A percentile compares a stretch with the other conserved stretches of the same genome.
phyloP scores from a whole-genome alignment of 2,888 invertebrate species.

The Drosophila eohydei region DNA sequence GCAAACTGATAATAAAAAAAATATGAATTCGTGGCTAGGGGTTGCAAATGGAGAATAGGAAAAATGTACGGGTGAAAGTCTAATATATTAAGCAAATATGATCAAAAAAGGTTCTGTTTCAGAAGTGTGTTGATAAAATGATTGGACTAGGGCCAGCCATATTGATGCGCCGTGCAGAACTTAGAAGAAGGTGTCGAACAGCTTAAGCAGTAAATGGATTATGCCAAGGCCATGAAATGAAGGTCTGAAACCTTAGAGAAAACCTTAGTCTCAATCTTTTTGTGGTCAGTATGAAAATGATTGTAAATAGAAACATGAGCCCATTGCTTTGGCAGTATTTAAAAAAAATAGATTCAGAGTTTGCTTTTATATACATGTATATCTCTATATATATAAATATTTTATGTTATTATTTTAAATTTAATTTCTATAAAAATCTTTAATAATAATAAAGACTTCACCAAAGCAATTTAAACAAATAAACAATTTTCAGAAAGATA shows the following conservation, averaged over 20 bases:
- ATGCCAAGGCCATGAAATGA: neutral
- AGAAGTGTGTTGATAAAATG: slow-evolving; percentile 30
- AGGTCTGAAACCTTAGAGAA: no score
- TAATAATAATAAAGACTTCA: neutral
- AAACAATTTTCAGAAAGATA: neutral
- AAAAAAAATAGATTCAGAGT: no score
- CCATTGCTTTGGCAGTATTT: no score
- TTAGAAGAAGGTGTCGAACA: neutral
- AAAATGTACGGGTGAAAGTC: slow-evolving; percentile 35
- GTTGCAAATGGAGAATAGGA: slow-evolving; percentile 39
- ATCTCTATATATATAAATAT: neutral
- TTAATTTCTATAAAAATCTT: no score
- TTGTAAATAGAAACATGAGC: no score
- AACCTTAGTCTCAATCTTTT: no score
- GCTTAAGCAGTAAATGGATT: neutral
- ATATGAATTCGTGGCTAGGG: slow-evolving; percentile 42
- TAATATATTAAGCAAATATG: slow-evolving; percentile 79
- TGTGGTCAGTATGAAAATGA: no score
- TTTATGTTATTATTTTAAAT: neutral
- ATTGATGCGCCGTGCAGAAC: slow-evolving; percentile 11
- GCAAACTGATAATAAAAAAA: slow-evolving; percentile 64
- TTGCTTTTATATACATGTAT: neutral
- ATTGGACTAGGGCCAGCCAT: slow-evolving; percentile 57
- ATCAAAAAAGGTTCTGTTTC: slow-evolving; percentile 56
- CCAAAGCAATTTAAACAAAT: neutral